Percentiles rank a stretch among this genome's conserved stretches.
Conservation (phyloP, 1,140 invertebrate genomes). For the Cephus cinctus region DNA sequence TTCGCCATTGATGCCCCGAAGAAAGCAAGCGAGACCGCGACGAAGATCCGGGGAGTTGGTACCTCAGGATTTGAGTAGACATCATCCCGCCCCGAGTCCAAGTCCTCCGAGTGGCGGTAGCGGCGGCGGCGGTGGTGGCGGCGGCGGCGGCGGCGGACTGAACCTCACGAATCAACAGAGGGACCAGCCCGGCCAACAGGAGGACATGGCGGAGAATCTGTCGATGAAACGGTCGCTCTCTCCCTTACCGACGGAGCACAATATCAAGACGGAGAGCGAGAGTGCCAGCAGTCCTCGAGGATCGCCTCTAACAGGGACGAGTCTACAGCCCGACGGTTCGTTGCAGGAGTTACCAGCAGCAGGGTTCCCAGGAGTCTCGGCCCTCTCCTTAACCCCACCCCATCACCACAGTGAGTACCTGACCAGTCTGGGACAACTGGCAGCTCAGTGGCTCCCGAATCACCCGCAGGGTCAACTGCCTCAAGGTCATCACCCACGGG, state of each 20-base stretch:
- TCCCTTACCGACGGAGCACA: slow-evolving; percentile 21
- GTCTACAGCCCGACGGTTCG: slow-evolving; percentile 38
- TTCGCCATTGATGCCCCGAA: slow-evolving; percentile 69
- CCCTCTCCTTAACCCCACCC: slow-evolving; percentile 73
- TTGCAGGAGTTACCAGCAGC: slow-evolving; percentile 49
- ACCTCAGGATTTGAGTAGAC: slow-evolving; percentile 62
- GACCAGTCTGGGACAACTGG: slow-evolving; percentile 46
- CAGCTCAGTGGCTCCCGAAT: slow-evolving; percentile 48
- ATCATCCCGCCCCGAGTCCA: slow-evolving; percentile 39
- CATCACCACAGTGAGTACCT: slow-evolving; percentile 60
- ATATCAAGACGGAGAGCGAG: slow-evolving; percentile 47
- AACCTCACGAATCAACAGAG: slow-evolving; percentile 28
- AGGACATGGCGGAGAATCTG: slow-evolving; percentile 50
- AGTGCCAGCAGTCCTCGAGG: slow-evolving; percentile 47
- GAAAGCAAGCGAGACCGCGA: slow-evolving; percentile 78
- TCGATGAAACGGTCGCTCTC: slow-evolving; percentile 46
- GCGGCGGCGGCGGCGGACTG: too few species aligned
- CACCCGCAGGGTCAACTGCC: slow-evolving; percentile 36
- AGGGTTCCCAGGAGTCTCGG: slow-evolving; percentile 67
- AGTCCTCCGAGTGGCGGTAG: slow-evolving; percentile 39
- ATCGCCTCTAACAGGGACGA: slow-evolving; percentile 41
- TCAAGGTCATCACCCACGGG: slow-evolving; percentile 30
- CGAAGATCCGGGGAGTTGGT: slow-evolving; percentile 74
- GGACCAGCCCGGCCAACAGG: slow-evolving; percentile 25
- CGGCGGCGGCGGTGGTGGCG: too few species aligned